Conservation (phyloP, 2,113 vertebrate genomes). For the Cavia porcellus region DNA sequence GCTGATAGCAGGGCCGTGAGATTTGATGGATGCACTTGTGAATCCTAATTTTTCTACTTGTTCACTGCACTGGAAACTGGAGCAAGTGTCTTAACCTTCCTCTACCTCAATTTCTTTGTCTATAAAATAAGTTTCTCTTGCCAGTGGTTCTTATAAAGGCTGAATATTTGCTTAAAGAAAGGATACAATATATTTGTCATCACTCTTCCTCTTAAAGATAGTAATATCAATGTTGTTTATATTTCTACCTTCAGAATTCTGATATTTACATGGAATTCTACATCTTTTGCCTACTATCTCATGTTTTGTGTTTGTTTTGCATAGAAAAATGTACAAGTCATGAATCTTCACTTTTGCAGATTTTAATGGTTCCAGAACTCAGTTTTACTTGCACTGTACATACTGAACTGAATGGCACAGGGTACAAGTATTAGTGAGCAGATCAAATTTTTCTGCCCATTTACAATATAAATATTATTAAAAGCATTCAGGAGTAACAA, state of each 20-base stretch:
- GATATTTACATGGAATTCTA: slow-evolving; percentile 41
- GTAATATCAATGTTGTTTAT: not conserved
- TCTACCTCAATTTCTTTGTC: not conserved
- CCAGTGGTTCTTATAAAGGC: not conserved
- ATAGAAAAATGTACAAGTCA: slow-evolving; percentile 31
- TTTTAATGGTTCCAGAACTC: slow-evolving; percentile 3
- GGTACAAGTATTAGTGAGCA: not conserved
- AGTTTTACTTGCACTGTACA: not conserved
- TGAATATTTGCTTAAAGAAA: slow-evolving; percentile 7
- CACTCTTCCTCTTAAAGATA: slow-evolving; percentile 23
- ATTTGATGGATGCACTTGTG: not conserved
- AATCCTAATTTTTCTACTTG: not conserved
- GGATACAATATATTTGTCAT: not conserved
- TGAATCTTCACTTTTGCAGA: slow-evolving; percentile 46
- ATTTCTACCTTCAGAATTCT: not conserved
- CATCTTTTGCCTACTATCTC: not conserved
- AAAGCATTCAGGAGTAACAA: slow-evolving; percentile 49
- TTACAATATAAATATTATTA: not conserved
- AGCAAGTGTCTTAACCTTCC: not conserved
- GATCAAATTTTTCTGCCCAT: not conserved
- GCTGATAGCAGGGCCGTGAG: not conserved
- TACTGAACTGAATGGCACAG: not conserved
- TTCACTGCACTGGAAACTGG: not conserved
- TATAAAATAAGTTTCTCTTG: slow-evolving; percentile 6
- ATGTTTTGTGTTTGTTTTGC: slow-evolving; percentile 35